These are phyloP conservation scores for Priocnemis perturbator DNA, from an alignment of 2,888 invertebrate genomes.

Conservation along the genomic window DNA sequence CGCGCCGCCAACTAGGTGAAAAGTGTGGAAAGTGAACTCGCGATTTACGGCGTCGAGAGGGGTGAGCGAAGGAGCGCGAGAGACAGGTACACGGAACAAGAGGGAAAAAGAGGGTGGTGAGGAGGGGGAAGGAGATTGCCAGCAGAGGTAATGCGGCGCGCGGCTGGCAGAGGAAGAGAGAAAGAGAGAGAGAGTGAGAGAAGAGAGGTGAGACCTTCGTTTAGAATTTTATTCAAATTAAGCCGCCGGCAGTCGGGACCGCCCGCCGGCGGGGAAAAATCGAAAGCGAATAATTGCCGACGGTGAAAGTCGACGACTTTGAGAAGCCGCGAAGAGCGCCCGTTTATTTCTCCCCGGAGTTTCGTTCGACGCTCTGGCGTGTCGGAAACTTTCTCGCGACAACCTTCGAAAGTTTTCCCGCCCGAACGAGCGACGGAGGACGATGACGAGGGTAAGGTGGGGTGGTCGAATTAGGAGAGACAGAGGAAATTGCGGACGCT, in stretches of 20 bases:
- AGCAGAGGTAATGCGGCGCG: too few species aligned
- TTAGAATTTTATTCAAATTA: slow-evolving; percentile 72
- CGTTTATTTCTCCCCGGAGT: slow-evolving; percentile 53
- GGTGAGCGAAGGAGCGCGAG: slow-evolving; percentile 40
- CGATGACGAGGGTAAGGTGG: slow-evolving; percentile 3
- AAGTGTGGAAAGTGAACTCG: slow-evolving; percentile 73
- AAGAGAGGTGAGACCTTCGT: slow-evolving; percentile 48
- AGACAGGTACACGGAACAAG: slow-evolving; percentile 33
- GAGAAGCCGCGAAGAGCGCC: slow-evolving; percentile 45
- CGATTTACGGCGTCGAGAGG: slow-evolving; percentile 66
- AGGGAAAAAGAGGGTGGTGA: slow-evolving; percentile 25
- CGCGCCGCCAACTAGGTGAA: slow-evolving; percentile 73
- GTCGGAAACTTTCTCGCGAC: slow-evolving; percentile 59
- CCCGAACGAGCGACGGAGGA: slow-evolving; percentile 28
- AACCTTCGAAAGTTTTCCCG: slow-evolving; percentile 59
- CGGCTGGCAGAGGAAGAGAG: slow-evolving; percentile 29
- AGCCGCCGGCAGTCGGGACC: slow-evolving; percentile 42
- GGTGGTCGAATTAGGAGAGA: neutral
- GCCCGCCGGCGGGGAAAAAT: slow-evolving; percentile 52
- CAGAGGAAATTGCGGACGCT: neutral
- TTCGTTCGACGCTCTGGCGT: slow-evolving; percentile 58
- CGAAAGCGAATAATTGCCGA: slow-evolving; percentile 68
- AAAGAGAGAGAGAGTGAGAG: slow-evolving; percentile 28
- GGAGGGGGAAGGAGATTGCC: slow-evolving; percentile 24
- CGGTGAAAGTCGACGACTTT: slow-evolving; percentile 67